Evolutionary conservation across 2,113 vertebrate genomes (phyloP).

Genomic region (Lampris megalopsis): DNA sequence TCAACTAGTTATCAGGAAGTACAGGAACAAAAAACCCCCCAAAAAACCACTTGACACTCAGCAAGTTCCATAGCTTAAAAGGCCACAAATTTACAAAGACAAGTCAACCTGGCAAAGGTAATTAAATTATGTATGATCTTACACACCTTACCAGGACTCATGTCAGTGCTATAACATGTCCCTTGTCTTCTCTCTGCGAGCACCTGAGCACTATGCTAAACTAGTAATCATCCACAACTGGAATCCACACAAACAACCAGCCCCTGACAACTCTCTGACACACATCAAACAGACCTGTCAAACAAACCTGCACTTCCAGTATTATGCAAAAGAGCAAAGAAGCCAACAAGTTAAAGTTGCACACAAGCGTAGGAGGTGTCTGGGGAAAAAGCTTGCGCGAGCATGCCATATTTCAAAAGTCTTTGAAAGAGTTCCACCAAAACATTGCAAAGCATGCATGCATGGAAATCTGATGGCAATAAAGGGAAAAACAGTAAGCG

Average conservation of each 20-base stretch:
- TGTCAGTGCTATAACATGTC: background rate
- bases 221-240: constrained; percentile 28
- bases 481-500: background rate
- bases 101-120: too few species aligned
- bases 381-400: background rate
- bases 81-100: too few species aligned
- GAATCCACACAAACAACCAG: constrained; percentile 59
- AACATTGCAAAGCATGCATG: background rate
- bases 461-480: background rate
- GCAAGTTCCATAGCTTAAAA: too few species aligned
- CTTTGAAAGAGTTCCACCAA: background rate
- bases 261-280: constrained; percentile 39
- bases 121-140: too few species aligned
- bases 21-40: background rate
- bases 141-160: background rate
- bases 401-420: constrained; percentile 11
- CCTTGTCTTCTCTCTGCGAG: constrained; percentile 15
- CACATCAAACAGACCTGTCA: constrained; percentile 36
- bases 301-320: constrained; percentile 78
- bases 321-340: constrained; percentile 44
- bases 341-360: constrained; percentile 10
- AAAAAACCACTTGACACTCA: background rate
- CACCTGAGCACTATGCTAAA: constrained; percentile 18
- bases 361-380: constrained; percentile 42
- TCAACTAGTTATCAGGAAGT: background rate